These are phyloP conservation scores for Lutjanus erythropterus DNA, from an alignment of 2,113 vertebrate species.

Conservation along the genomic window DNA sequence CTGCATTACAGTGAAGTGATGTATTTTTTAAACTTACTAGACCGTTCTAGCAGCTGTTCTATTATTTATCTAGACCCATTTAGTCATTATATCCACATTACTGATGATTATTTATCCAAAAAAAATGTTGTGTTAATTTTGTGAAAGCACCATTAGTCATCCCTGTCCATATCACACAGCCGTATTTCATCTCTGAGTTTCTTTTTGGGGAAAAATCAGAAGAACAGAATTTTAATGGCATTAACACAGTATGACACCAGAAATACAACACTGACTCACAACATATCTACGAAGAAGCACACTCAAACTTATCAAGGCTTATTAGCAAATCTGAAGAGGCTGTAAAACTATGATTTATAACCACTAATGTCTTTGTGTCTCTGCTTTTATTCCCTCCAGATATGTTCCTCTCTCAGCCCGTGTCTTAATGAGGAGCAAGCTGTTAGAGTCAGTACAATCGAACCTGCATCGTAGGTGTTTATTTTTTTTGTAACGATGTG, in stretches of 20 bases:
- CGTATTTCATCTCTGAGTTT: background rate
- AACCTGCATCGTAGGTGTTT: background rate
- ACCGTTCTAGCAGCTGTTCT: too few relatives aligned
- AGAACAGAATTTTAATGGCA: background rate
- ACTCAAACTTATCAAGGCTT: conserved; percentile 3
- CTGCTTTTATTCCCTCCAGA: background rate
- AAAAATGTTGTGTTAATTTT: too few relatives aligned
- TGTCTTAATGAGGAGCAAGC: conserved; percentile 38
- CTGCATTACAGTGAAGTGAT: too few relatives aligned
- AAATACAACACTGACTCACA: background rate
- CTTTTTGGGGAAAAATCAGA: background rate
- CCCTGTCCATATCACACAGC: too few relatives aligned
- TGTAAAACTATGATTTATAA: background rate
- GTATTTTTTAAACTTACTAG: too few relatives aligned
- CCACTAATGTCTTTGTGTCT: conserved; percentile 11
- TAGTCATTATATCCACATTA: too few relatives aligned
- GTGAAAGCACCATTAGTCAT: too few relatives aligned
- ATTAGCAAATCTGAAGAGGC: background rate
- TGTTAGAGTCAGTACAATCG: background rate
- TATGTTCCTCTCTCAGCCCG: background rate
- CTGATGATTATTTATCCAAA: too few relatives aligned
- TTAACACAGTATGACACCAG: background rate
- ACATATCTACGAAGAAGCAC: background rate
- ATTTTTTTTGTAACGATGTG: background rate
- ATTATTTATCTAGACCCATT: too few relatives aligned